Evolutionary conservation across 2,113 vertebrate species (phyloP).

Genomic region (Hemichromis elongatus): DNA sequence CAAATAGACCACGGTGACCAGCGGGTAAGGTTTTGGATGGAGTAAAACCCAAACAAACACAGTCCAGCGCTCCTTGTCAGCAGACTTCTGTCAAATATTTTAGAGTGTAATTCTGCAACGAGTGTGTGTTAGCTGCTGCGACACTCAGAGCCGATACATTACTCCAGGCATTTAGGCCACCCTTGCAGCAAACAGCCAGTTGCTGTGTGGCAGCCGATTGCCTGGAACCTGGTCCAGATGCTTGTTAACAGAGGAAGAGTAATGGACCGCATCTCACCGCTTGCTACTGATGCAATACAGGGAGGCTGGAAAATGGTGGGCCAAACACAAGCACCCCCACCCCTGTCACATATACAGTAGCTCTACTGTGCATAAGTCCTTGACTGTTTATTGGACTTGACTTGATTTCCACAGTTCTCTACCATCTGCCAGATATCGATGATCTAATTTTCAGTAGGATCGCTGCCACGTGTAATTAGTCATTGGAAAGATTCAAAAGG

Average conservation of each 20-base stretch:
- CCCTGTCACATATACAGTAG: conserved; percentile 31
- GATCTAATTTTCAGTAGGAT: conserved; percentile 44
- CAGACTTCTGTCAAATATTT: conserved; percentile 9
- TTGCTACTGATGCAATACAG: conserved; percentile 8
- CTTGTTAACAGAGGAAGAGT: conserved; percentile 26
- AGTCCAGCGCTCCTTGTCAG: conserved; percentile 12
- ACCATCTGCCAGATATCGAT: conserved; percentile 30
- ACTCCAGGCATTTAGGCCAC: conserved; percentile 27
- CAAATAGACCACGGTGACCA: conserved; percentile 8
- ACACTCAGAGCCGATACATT: conserved; percentile 23
- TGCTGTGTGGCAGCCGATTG: conserved; percentile 29
- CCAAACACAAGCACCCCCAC: not conserved
- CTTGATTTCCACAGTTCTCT: not conserved
- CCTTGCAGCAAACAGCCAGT: conserved; percentile 41
- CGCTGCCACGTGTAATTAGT: conserved; percentile 33
- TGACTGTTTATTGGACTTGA: conserved; percentile 13
- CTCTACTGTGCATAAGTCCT: conserved; percentile 27
- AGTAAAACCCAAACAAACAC: conserved; percentile 42
- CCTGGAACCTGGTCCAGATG: conserved; percentile 49
- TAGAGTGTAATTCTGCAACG: not conserved
- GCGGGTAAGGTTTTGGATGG: not conserved
- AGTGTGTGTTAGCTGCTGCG: conserved; percentile 43
- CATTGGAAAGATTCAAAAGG: conserved; percentile 34
- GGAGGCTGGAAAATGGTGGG: conserved; percentile 21
- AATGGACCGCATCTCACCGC: conserved; percentile 37